Conservation (phyloP, 2,888 invertebrate species). For the Metallyticus violacea region DNA sequence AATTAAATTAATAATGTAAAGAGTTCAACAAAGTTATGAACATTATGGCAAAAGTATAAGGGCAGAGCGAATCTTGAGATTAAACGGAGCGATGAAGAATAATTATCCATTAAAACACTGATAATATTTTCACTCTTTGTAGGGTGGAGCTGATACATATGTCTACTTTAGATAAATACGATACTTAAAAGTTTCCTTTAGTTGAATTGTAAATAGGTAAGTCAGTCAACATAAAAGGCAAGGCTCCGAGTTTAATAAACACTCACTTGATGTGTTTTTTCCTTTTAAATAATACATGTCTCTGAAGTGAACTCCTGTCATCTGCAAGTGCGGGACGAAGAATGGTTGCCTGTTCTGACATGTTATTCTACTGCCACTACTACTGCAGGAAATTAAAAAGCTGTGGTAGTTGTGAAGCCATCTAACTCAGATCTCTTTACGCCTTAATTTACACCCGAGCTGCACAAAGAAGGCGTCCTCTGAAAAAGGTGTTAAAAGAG, state of each 20-base stretch:
- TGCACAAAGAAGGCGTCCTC: background rate
- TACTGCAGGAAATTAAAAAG: conserved; percentile 4
- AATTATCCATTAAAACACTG: no score
- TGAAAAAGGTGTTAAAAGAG: background rate
- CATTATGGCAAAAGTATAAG: no score
- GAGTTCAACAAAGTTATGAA: no score
- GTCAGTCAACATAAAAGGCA: background rate
- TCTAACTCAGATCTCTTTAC: no score
- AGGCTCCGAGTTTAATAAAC: background rate
- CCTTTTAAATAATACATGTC: background rate
- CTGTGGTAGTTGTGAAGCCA: background rate
- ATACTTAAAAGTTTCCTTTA: background rate
- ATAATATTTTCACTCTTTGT: no score
- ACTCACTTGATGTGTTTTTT: background rate
- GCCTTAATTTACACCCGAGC: background rate
- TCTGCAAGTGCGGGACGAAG: conserved; percentile 4
- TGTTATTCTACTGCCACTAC: background rate
- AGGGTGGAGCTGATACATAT: no score
- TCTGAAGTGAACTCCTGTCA: background rate
- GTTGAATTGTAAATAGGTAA: background rate
- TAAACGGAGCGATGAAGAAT: no score
- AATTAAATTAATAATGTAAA: no score
- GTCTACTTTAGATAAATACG: no score
- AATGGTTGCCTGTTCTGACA: background rate
- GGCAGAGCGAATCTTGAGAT: no score